Evolutionary conservation across 2,113 vertebrate species (phyloP).

Genomic region (Carettochelys insculpta): DNA sequence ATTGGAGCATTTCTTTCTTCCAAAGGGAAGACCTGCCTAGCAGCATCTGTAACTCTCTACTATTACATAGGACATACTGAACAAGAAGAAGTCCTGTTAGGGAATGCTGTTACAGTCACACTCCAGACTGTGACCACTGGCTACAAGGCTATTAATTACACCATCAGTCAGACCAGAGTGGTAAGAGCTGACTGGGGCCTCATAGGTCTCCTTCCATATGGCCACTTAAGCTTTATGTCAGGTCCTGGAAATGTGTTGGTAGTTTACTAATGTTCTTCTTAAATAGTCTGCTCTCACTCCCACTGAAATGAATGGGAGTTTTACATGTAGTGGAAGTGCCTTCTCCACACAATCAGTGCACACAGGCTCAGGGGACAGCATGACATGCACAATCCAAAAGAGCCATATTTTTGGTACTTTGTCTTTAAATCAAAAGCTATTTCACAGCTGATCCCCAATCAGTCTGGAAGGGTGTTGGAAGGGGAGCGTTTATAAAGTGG

Average conservation of each 20-base stretch:
- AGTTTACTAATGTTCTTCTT: not conserved
- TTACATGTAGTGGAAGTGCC: not conserved
- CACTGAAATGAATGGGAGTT: not conserved
- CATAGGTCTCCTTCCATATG: not conserved
- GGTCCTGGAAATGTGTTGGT: not conserved
- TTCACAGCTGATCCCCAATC: not conserved
- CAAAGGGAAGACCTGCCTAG: not conserved
- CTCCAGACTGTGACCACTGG: not conserved
- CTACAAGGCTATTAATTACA: not conserved
- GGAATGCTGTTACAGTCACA: not conserved
- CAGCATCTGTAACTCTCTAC: not conserved
- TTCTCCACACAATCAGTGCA: not conserved
- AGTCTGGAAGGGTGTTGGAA: not conserved
- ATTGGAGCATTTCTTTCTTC: not conserved
- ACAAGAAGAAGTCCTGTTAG: too few relatives aligned
- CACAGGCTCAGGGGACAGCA: not conserved
- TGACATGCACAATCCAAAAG: not conserved
- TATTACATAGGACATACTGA: not conserved
- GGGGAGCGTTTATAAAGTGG: not conserved
- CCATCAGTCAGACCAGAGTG: not conserved
- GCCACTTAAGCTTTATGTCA: not conserved
- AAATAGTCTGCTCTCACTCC: not conserved
- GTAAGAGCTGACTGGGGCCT: not conserved
- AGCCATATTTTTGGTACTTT: not conserved
- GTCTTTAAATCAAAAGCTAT: not conserved